A percentile compares a stretch with the other conserved stretches of the same genome.
phyloP scores from a whole-genome alignment of 2,113 vertebrate species.

The Physeter macrocephalus region DNA sequence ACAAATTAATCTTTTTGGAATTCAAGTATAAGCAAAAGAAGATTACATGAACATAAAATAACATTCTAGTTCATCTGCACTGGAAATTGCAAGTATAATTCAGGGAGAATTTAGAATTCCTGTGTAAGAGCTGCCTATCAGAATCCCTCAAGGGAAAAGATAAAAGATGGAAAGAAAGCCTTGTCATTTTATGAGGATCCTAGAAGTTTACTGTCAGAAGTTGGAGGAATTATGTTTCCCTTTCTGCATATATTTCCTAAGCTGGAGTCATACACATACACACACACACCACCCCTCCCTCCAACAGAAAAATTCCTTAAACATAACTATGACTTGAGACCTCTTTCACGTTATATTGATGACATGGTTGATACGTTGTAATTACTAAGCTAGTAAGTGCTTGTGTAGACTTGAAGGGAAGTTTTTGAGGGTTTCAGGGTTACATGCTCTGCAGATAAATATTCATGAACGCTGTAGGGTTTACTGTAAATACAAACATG shows the following conservation, averaged over 20 bases:
- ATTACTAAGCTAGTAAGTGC: neutral
- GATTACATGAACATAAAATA: neutral
- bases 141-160: neutral
- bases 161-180: neutral
- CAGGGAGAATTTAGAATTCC: neutral
- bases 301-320: neutral
- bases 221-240: neutral
- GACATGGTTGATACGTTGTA: neutral
- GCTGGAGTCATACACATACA: neutral
- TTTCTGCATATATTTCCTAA: neutral
- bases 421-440: neutral
- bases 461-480: neutral
- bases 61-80: neutral
- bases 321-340: neutral
- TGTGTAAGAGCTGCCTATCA: neutral
- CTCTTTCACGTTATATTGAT: neutral
- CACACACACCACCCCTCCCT: no score
- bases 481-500: neutral
- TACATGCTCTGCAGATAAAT: neutral
- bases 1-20: neutral
- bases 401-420: neutral
- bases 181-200: neutral
- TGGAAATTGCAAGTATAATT: neutral
- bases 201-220: neutral
- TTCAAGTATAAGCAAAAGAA: neutral